Percentiles rank a stretch among this genome's conserved stretches.
Conservation (phyloP, 1,140 invertebrate species). For the Eriosoma lanigerum region DNA sequence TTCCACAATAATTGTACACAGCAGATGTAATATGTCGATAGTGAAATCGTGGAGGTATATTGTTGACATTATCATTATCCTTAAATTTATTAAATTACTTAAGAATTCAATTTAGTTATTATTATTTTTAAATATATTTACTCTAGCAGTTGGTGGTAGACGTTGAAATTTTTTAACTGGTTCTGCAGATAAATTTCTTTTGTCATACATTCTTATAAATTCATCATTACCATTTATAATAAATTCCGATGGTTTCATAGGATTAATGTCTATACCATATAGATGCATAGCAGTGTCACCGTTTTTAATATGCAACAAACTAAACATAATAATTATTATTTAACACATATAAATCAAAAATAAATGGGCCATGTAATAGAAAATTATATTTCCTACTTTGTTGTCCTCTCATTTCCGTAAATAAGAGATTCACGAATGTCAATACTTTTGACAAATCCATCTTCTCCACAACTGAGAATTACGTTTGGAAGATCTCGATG, state of each 20-base stretch:
- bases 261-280: conserved; percentile 86
- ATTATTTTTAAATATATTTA: not conserved
- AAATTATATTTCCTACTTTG: conserved; percentile 23
- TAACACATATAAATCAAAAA: not conserved
- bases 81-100: not conserved
- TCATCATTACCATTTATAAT: conserved; percentile 74
- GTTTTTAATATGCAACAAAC: not conserved
- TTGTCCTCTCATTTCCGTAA: not conserved
- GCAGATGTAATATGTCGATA: conserved; percentile 75
- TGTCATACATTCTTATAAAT: conserved; percentile 69
- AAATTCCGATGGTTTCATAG: conserved; percentile 75
- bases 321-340: conserved; percentile 25
- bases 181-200: conserved; percentile 61
- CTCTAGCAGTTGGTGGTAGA: not conserved
- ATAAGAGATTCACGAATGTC: conserved; percentile 71
- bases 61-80: not conserved
- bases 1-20: conserved; percentile 88
- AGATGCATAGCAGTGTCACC: conserved; percentile 60
- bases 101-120: not conserved
- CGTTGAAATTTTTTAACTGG: conserved; percentile 65
- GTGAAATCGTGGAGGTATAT: not conserved
- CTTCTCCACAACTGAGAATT: conserved; percentile 85
- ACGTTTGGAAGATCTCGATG: conserved; percentile 73
- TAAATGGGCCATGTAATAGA: not conserved
- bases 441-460: conserved; percentile 76